Base-by-base conservation (phyloP, 2,888 invertebrate species). In the Amblyjoppa fuscipennis region DNA sequence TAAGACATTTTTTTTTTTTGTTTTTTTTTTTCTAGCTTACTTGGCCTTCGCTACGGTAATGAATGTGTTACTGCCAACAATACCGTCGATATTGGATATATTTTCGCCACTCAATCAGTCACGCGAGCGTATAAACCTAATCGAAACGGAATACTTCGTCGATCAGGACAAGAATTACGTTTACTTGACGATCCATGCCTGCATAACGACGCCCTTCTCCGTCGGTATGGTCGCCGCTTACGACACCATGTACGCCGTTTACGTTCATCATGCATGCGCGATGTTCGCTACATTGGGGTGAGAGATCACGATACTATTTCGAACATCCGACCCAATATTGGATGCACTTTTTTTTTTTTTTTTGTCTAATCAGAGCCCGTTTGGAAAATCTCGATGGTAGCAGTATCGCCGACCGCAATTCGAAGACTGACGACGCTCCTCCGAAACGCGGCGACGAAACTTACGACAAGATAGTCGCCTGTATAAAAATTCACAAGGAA, bases 131-230 rank as follows among this genome's bases (percentile, higher is more conserved):
- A 75, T 88, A 45, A 77, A 66, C 38, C 64, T 87, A 13, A 85
- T 85, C 49, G 77, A 88, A 77, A 86, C 86, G 31, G 73, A 86
- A 68, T 87, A 86, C 76, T 87, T 83, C 51, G 28, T 86, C n/a
- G 86, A 86, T 66, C 68, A 61, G 16, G 69, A 86, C 9, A 38
- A 83, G 71, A 87, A 87, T 64, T 88, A 88, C 28, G n/a, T 77
- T 20, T 59, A 49, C 20, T 49, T 87, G 16, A 59, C 85, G 4
- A 9, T 86, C 20, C 87, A 88, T 49, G 87, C 85, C 9, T 87
- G 80, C 68, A 5, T 87, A 16, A 77, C 87, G 5, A 80, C 83
- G 41, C 86, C 87, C 5, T 7, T 88, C 61, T 68, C 68, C 3
- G 13, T 86, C 0, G 56, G 49, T 0, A 75, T 83, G 41, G 59